A percentile compares a stretch with the other conserved stretches of the same genome.
Evolutionary conservation across 2,113 vertebrate genomes (phyloP).

Genomic region (Psittacula cyanocephala): DNA sequence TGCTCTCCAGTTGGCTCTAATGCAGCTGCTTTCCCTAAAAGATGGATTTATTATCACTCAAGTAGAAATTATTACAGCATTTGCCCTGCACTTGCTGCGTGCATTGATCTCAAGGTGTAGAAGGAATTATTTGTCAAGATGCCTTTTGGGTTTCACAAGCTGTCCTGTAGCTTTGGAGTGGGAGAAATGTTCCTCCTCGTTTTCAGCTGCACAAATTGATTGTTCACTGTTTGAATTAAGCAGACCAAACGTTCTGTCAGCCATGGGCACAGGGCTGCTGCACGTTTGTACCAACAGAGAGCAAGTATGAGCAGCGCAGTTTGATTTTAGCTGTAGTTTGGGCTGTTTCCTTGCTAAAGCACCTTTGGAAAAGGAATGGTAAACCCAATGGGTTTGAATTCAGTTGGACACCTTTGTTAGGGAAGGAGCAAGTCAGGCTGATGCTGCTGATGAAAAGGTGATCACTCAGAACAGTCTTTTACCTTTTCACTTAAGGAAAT

Average conservation of each 20-base stretch:
- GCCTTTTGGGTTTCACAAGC: background rate
- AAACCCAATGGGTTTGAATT: background rate
- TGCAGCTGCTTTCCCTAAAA: background rate
- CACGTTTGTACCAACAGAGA: background rate
- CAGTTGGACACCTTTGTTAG: background rate
- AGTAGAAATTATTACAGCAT: background rate
- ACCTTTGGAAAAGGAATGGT: background rate
- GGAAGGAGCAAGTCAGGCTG: background rate
- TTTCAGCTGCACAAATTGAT: background rate
- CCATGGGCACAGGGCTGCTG: background rate
- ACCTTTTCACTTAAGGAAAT: background rate
- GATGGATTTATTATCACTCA: conserved; percentile 41
- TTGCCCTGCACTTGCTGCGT: background rate
- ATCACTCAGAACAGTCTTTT: background rate
- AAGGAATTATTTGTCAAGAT: conserved; percentile 17
- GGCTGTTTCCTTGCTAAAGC: background rate
- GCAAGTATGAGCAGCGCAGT: background rate
- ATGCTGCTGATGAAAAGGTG: background rate
- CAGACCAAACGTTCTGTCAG: background rate
- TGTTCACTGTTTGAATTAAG: background rate
- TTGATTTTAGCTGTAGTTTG: background rate
- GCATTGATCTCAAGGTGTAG: background rate
- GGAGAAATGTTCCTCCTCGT: background rate
- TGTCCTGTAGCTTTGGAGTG: background rate
- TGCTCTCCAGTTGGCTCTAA: conserved; percentile 10